Percentiles rank a stretch among this genome's conserved stretches.
These are phyloP conservation scores for Cataglyphis rosenhaueri DNA, from an alignment of 2,888 invertebrate genomes.

Conservation along the genomic window DNA sequence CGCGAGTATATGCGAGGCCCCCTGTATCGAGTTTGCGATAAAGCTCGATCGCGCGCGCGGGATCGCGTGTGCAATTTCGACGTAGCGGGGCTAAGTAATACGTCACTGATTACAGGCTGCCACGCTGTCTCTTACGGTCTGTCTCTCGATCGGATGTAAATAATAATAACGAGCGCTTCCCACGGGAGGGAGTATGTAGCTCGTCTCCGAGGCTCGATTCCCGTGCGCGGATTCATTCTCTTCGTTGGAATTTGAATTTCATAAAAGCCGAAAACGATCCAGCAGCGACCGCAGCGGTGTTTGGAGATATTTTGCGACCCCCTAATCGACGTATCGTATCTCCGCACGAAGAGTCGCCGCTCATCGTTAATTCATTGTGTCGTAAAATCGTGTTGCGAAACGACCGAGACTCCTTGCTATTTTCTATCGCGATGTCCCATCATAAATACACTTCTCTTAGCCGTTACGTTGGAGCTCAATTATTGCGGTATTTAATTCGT, in stretches of 20 bases:
- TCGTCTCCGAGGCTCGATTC: conserved; percentile 20
- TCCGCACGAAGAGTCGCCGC: neutral
- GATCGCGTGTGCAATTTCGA: conserved; percentile 19
- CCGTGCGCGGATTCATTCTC: conserved; percentile 23
- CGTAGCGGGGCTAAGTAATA: conserved; percentile 46
- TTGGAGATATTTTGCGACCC: conserved; percentile 42
- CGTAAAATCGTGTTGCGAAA: neutral
- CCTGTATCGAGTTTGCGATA: conserved; percentile 36
- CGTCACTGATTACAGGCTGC: conserved; percentile 58
- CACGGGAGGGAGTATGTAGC: conserved; percentile 33
- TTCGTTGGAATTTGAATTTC: conserved; percentile 52
- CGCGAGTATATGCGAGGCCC: conserved; percentile 8
- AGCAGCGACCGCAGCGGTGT: neutral
- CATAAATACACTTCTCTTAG: neutral
- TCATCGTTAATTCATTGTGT: conserved; percentile 14
- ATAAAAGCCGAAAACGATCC: conserved; percentile 48
- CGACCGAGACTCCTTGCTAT: neutral
- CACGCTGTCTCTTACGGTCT: conserved; percentile 45
- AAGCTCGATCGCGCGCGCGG: conserved; percentile 13
- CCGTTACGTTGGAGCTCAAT: neutral
- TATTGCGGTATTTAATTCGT: neutral
- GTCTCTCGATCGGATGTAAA: conserved; percentile 60
- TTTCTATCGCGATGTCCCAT: neutral
- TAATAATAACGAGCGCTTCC: conserved; percentile 57
- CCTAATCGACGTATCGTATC: conserved; percentile 33